Base-by-base conservation (phyloP, 2,888 invertebrate genomes). In the Carcina quercana region DNA sequence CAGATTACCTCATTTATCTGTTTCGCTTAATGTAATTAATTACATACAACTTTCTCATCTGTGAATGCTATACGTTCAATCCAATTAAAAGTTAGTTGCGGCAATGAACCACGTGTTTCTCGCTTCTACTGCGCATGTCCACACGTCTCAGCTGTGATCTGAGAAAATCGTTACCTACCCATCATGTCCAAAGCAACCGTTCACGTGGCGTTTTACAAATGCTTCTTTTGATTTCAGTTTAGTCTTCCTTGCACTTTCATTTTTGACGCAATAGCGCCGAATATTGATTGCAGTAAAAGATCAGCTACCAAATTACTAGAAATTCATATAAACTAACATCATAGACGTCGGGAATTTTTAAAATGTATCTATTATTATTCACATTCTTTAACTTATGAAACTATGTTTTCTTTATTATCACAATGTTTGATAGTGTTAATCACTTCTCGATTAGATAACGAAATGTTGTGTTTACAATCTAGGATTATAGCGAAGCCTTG, bases 161-260 rank as follows among this genome's bases (percentile, higher is more conserved):
- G 50, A 56, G 74, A 82, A 82, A 83, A 83, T 82, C 79, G 79
- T 82, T 82, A 80, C 65, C 58, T 46, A 10, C n/a, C n/a, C n/a
- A n/a, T 20, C 21, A 11, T 3, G 49, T 51, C 51, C 53, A 53
- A 51, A 62, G 60, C 61, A 53, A 56, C 59, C 52, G 56, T 57
- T 58, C 68, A 71, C 66, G 61, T 72, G 67, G 52, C 41, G 47
- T 12, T 14, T 19, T 20, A 14, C 14, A 13, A 22, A 28, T 19
- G 11, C n/a, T n/a, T n/a, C n/a, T n/a, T n/a, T n/a, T n/a, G n/a
- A n/a, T n/a, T n/a, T n/a, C n/a, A n/a, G n/a, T n/a, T n/a, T n/a
- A n/a, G n/a, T n/a, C n/a, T n/a, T n/a, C n/a, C n/a, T n/a, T n/a
- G n/a, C n/a, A n/a, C n/a, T n/a, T n/a, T n/a, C n/a, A n/a, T n/a